Evolutionary conservation across 2,797 vertebrate species (phyloP), one percentile per base, ranked within the genome.

Genomic region (Eulemur mongoz): DNA sequence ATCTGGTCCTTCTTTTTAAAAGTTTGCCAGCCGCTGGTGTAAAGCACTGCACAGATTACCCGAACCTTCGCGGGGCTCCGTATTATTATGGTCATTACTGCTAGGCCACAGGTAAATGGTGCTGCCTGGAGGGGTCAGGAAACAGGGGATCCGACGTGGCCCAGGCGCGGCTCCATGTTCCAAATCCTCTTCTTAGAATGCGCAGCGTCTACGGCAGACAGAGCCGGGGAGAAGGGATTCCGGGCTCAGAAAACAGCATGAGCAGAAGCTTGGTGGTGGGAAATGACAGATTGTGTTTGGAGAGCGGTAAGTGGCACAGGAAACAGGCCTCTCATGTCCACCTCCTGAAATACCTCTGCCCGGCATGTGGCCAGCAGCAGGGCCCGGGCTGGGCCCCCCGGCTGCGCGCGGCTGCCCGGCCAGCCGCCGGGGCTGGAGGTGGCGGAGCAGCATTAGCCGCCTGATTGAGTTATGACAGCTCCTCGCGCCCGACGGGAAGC

Each of bases 401-500:
- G 88, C 95, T 80, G 91, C 86, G 92, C 40, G 91, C 45, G 4
- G 91, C 91, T 38, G 89, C 79, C 78, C 0, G 5, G 59, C 84
- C 63, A n/a, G 82, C 45, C 20, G 83, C 69, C 0, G 57, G 96
- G 98, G 98, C 93, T 97, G 94, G 98, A 98, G 98, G 98, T 97
- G 98, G 97, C 82, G 85, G 98, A 98, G 98, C 98, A 97, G 98
- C 98, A 99, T 99, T 99, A 99, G 99, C 98, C 98, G 99, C 99
- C 99, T 99, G 99, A 99, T 99, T 99, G 99, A 99, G 99, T 99
- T 99, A 99, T 99, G 99, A 99, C 99, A 99, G 99, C 99, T 99
- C 99, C 98, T 78, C 3, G 2, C 98, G 98, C 99, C 99, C 99
- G 98, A 98, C 99, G 99, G 99, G 99, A 99, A 98, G 98, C 99